Conservation (phyloP, 2,888 invertebrate species). For the Trichogramma dendrolimi region DNA sequence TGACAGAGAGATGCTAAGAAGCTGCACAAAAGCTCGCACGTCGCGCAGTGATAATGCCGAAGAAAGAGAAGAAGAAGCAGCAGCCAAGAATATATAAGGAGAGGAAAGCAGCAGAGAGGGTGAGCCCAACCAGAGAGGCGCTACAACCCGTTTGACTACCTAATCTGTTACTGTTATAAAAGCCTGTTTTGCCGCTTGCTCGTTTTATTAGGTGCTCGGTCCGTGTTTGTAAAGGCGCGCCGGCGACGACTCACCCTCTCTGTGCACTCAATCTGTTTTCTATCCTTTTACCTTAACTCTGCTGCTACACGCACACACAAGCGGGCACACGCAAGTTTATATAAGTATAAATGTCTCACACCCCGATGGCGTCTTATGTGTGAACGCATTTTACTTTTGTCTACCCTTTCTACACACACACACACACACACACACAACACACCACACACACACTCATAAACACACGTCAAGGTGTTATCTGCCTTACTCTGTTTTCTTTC, state of each 20-base stretch:
- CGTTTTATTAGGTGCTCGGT: slow-evolving; percentile 13
- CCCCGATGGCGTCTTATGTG: slow-evolving; percentile 15
- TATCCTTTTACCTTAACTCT: too few species aligned
- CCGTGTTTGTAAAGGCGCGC: slow-evolving; percentile 13
- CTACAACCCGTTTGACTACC: slow-evolving; percentile 34
- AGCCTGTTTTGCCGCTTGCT: slow-evolving; percentile 44
- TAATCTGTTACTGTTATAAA: slow-evolving; percentile 52
- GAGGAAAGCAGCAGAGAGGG: slow-evolving; percentile 8
- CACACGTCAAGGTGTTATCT: too few species aligned
- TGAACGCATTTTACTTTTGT: too few species aligned
- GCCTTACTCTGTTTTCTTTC: too few species aligned
- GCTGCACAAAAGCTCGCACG: slow-evolving; percentile 22
- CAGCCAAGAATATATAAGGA: background rate
- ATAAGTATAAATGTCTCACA: slow-evolving; percentile 16
- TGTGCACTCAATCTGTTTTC: too few species aligned
- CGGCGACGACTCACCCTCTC: background rate
- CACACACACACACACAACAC: too few species aligned
- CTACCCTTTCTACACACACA: too few species aligned
- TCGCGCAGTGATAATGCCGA: slow-evolving; percentile 31
- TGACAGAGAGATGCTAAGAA: slow-evolving; percentile 21
- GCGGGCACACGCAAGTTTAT: too few species aligned
- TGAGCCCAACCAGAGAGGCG: slow-evolving; percentile 27
- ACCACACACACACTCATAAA: too few species aligned
- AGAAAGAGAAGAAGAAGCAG: slow-evolving; percentile 21
- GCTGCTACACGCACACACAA: background rate